Percentiles rank a stretch among this genome's conserved stretches.
phyloP scores from a whole-genome alignment of 2,888 invertebrate species.

The Pachliopta kotzebuea region DNA sequence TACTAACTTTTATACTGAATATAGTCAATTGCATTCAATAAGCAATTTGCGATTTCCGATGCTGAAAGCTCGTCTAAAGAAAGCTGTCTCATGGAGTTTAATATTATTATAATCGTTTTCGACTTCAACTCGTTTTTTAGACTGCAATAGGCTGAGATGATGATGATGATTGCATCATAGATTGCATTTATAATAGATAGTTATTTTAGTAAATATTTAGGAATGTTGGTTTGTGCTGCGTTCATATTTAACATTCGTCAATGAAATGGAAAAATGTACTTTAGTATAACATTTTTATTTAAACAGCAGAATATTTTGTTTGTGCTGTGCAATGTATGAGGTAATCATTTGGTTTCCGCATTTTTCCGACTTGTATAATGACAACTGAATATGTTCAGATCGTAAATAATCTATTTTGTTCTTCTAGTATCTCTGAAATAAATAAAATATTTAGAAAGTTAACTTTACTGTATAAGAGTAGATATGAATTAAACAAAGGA shows the following conservation, averaged over 20 bases:
- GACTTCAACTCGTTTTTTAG: too few species aligned
- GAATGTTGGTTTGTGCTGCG: background rate
- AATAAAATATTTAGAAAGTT: background rate
- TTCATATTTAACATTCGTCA: conserved; percentile 21
- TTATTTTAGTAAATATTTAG: conserved; percentile 30
- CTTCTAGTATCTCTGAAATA: background rate
- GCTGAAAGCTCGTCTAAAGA: conserved; percentile 16
- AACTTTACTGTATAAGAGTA: background rate
- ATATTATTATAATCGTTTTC: conserved; percentile 28
- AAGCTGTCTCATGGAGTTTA: conserved; percentile 21
- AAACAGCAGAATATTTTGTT: background rate
- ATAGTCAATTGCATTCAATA: conserved; percentile 7
- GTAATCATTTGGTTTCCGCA: background rate
- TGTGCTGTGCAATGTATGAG: background rate
- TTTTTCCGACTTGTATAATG: background rate
- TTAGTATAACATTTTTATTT: conserved; percentile 32
- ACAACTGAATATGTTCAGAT: background rate
- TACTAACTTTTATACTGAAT: background rate
- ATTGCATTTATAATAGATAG: conserved; percentile 38
- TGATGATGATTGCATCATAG: conserved; percentile 30
- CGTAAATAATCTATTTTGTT: background rate
- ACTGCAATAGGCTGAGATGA: too few species aligned
- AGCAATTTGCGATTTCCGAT: conserved; percentile 15
- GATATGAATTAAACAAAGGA: background rate
- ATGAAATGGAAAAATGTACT: conserved; percentile 28